Percentiles rank a stretch among this genome's conserved stretches.
These are phyloP conservation scores for Seriola rivoliana DNA, from an alignment of 2,113 vertebrate genomes.

Conservation along the genomic window DNA sequence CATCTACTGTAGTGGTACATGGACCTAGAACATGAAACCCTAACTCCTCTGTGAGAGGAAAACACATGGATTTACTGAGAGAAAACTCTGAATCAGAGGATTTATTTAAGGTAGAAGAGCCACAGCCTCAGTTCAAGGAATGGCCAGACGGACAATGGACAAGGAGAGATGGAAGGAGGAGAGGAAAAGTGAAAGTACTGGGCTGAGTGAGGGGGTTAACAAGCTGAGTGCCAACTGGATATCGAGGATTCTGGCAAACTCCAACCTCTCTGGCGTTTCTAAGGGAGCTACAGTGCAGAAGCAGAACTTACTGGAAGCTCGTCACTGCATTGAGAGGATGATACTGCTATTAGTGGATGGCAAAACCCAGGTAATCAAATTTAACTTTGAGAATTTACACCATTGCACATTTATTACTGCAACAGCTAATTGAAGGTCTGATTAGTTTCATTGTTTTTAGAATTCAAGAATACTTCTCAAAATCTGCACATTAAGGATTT, in stretches of 20 bases:
- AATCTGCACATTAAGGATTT: background rate
- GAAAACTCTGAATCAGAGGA: conserved; percentile 62
- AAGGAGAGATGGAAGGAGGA: conserved; percentile 33
- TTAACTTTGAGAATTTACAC: background rate
- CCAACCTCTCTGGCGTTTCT: conserved; percentile 59
- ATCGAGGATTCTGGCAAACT: conserved; percentile 68
- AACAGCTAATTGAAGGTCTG: background rate
- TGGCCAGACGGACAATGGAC: conserved; percentile 29
- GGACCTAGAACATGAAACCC: conserved; percentile 53
- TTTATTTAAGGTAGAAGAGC: conserved; percentile 29
- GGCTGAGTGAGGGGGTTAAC: conserved; percentile 44
- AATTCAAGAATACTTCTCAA: background rate
- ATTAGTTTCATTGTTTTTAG: background rate
- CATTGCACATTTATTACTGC: background rate
- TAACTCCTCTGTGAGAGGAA: conserved; percentile 55
- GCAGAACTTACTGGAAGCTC: conserved; percentile 41
- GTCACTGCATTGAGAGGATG: conserved; percentile 5
- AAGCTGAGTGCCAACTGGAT: conserved; percentile 56
- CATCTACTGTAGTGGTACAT: conserved; percentile 49
- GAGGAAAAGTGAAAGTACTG: conserved; percentile 47
- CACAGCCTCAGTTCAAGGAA: conserved; percentile 43
- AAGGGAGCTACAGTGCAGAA: conserved; percentile 59
- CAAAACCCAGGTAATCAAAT: conserved; percentile 63
- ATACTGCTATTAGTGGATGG: conserved; percentile 3
- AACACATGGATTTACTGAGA: conserved; percentile 51